phyloP scores from a whole-genome alignment of 2,888 invertebrate species.

The Caenorhabditis virilis region DNA sequence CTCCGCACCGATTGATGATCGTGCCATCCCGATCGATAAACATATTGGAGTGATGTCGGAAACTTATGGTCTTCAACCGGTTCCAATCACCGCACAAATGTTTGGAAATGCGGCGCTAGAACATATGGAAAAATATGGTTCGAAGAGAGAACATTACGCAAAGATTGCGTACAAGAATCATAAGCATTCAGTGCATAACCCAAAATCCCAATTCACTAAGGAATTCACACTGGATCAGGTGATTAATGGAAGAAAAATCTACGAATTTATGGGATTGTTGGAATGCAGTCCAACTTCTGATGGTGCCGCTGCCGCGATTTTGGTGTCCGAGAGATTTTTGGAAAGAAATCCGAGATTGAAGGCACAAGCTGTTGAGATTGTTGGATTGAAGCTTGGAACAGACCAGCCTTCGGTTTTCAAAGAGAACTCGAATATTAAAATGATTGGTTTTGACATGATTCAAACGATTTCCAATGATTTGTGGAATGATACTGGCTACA shows the following conservation, averaged over 20 bases:
- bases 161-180: constrained; percentile 98
- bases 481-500: constrained; percentile 77
- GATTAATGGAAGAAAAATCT: constrained; percentile 83
- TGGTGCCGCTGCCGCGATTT: constrained; percentile 90
- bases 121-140: constrained; percentile 91
- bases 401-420: constrained; percentile 85
- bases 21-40: constrained; percentile 78
- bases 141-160: constrained; percentile 88
- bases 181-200: constrained; percentile 92
- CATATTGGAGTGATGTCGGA: constrained; percentile 79
- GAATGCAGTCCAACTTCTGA: constrained; percentile 97
- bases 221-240: constrained; percentile 90
- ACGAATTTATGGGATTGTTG: constrained; percentile 89
- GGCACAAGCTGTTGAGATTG: constrained; percentile 87
- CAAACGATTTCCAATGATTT: constrained; percentile 75
- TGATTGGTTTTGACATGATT: constrained; percentile 68
- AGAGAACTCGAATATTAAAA: constrained; percentile 79
- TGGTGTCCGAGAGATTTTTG: constrained; percentile 90
- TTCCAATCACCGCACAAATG: constrained; percentile 89
- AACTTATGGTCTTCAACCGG: constrained; percentile 79
- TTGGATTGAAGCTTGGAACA: constrained; percentile 92
- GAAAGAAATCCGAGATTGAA: constrained; percentile 78
- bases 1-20: constrained; percentile 74
- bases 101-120: constrained; percentile 95
- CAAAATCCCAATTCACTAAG: constrained; percentile 90